Percentiles rank a stretch among this genome's conserved stretches.
Evolutionary conservation across 2,888 invertebrate species (phyloP).

Genomic region (Eupithecia tripunctaria): DNA sequence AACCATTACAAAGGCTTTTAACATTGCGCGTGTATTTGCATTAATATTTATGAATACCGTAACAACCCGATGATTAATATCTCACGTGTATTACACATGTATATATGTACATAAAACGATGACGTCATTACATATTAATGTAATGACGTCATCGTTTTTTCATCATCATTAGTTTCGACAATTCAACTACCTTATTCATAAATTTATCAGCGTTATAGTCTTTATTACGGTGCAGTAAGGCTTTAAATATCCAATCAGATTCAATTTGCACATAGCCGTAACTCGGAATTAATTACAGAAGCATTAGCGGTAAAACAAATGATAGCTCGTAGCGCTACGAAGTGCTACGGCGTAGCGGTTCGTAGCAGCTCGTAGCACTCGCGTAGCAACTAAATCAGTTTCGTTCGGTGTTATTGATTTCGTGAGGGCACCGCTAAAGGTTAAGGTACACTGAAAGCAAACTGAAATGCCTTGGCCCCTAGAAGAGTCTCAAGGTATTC

Average conservation of each 20-base stretch:
- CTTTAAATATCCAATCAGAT: slow-evolving; percentile 14
- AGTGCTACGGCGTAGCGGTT: slow-evolving; percentile 45
- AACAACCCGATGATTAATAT: slow-evolving; percentile 5
- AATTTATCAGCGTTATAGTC: slow-evolving; percentile 18
- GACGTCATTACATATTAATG: slow-evolving; percentile 10
- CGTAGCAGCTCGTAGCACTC: slow-evolving; percentile 41
- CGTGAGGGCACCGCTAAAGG: slow-evolving; percentile 48
- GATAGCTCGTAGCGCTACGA: slow-evolving; percentile 42
- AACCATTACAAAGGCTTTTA: not conserved
- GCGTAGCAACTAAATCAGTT: slow-evolving; percentile 52
- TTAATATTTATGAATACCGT: not conserved
- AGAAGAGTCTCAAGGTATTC: no score
- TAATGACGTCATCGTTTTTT: slow-evolving; percentile 15
- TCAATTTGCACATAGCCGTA: slow-evolving; percentile 26
- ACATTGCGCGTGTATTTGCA: not conserved
- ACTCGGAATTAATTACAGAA: slow-evolving; percentile 31
- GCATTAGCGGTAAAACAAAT: slow-evolving; percentile 31
- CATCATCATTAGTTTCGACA: slow-evolving; percentile 25
- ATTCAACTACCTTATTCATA: slow-evolving; percentile 29
- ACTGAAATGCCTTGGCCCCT: no score
- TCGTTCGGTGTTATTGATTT: slow-evolving; percentile 61
- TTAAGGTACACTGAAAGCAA: not conserved
- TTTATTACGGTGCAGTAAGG: slow-evolving; percentile 26
- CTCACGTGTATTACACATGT: slow-evolving; percentile 11
- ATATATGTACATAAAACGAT: slow-evolving; percentile 10